Evolutionary conservation across 1,140 invertebrate genomes (phyloP).

Genomic region (Leptopilina clavipes): DNA sequence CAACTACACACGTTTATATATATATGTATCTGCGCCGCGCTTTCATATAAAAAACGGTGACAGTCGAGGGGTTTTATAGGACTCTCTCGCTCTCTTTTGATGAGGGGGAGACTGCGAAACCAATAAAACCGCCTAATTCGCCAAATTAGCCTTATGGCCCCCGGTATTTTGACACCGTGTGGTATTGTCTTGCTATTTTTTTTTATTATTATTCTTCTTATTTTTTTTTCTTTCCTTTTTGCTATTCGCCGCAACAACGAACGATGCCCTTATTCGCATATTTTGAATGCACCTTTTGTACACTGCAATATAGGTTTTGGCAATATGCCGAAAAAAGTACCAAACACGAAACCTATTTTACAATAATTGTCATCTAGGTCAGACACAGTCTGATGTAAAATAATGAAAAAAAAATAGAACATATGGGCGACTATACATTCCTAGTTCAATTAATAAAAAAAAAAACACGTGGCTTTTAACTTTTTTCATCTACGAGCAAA

Average conservation of each 20-base stretch:
- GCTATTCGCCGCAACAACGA: background rate
- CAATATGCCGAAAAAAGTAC: slow-evolving; percentile 57
- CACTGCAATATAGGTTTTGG: slow-evolving; percentile 43
- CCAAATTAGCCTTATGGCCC: slow-evolving; percentile 73
- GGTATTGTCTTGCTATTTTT: slow-evolving; percentile 61
- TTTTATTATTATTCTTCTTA: slow-evolving; percentile 34
- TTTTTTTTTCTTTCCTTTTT: too few species aligned
- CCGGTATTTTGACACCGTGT: slow-evolving; percentile 71
- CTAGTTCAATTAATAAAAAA: slow-evolving; percentile 19
- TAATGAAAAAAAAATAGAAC: slow-evolving; percentile 49
- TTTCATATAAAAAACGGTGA: slow-evolving; percentile 21
- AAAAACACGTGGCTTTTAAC: slow-evolving; percentile 11
- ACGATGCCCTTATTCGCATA: slow-evolving; percentile 46
- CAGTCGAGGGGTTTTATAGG: slow-evolving; percentile 18
- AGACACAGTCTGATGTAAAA: slow-evolving; percentile 43
- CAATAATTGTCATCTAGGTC: slow-evolving; percentile 54
- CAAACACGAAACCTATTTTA: slow-evolving; percentile 38
- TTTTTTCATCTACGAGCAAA: background rate
- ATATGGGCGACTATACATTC: slow-evolving; percentile 9
- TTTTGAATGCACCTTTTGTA: slow-evolving; percentile 69
- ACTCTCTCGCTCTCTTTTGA: background rate
- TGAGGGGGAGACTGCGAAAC: slow-evolving; percentile 8
- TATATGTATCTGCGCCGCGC: too few species aligned
- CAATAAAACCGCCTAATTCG: slow-evolving; percentile 56
- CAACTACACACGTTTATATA: background rate